Evolutionary conservation across 2,797 vertebrate genomes (phyloP).

Genomic region (Lacerta agilis): DNA sequence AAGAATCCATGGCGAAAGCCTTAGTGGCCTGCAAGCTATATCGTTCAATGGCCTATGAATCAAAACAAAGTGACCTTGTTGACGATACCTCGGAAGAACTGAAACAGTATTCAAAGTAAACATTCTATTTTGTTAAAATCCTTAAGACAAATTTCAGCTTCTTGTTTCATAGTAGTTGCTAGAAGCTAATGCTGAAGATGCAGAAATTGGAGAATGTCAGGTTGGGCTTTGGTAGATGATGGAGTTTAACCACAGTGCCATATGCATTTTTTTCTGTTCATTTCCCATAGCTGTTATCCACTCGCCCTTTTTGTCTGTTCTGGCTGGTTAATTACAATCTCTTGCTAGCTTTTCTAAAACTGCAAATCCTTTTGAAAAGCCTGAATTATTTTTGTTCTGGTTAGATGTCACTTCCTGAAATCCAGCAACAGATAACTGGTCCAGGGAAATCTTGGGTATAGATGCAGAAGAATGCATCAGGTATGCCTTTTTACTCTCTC

Average conservation of each 20-base stretch:
- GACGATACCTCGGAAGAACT: conserved; percentile 98
- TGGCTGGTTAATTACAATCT: neutral
- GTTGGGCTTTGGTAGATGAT: no score
- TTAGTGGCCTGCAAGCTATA: conserved; percentile 97
- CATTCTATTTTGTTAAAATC: conserved; percentile 22
- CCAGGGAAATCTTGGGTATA: neutral
- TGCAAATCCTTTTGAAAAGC: neutral
- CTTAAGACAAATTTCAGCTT: neutral
- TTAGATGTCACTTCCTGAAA: neutral
- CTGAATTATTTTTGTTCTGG: neutral
- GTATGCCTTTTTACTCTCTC: neutral
- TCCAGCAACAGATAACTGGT: neutral
- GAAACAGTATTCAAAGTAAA: conserved; percentile 95
- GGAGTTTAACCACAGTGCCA: neutral
- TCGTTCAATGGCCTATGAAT: conserved; percentile 96
- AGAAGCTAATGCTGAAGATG: neutral
- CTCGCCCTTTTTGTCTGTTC: neutral
- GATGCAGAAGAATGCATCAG: neutral
- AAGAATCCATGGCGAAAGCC: conserved; percentile 98
- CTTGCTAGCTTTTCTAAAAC: neutral
- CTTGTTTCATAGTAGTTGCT: neutral
- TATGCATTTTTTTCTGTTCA: neutral
- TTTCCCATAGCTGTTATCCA: neutral
- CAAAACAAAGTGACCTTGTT: conserved; percentile 97
- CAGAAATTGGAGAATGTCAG: neutral